Percentiles rank a stretch among this genome's conserved stretches.
Evolutionary conservation across 2,113 vertebrate genomes (phyloP).

Genomic region (Siphamia tubifer): DNA sequence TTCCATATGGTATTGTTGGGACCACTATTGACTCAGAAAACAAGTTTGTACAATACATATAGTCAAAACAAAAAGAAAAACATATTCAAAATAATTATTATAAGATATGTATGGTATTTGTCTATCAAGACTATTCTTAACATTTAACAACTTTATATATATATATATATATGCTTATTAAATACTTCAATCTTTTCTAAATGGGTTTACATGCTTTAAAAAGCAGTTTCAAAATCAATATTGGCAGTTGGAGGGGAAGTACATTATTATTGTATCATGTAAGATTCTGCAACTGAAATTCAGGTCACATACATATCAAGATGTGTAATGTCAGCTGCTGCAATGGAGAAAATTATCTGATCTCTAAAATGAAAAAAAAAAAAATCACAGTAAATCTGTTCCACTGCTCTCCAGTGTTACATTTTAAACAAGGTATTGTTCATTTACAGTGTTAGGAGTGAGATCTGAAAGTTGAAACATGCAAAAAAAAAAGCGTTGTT

Average conservation of each 20-base stretch:
- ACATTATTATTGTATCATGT: conserved; percentile 10
- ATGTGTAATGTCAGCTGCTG: background rate
- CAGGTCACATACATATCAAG: conserved; percentile 22
- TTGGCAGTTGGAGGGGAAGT: conserved; percentile 38
- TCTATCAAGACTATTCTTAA: background rate
- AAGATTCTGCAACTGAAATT: background rate
- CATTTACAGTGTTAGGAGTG: background rate
- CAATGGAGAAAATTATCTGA: background rate
- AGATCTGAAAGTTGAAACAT: background rate
- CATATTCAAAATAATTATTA: too few species aligned
- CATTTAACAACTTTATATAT: too few species aligned
- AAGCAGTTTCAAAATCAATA: background rate
- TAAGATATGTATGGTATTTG: too few species aligned
- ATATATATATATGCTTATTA: background rate
- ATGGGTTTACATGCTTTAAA: background rate
- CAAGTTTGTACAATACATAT: too few species aligned
- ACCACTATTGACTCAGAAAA: too few species aligned
- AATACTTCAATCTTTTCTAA: background rate
- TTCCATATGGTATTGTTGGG: too few species aligned
- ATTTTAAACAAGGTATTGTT: background rate
- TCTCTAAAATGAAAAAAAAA: background rate
- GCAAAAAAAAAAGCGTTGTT: background rate
- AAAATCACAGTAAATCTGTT: background rate
- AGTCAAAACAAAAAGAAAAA: too few species aligned
- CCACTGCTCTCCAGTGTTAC: background rate